Conservation (phyloP, 2,797 vertebrate species). For the Platyrinchus mystaceus region DNA sequence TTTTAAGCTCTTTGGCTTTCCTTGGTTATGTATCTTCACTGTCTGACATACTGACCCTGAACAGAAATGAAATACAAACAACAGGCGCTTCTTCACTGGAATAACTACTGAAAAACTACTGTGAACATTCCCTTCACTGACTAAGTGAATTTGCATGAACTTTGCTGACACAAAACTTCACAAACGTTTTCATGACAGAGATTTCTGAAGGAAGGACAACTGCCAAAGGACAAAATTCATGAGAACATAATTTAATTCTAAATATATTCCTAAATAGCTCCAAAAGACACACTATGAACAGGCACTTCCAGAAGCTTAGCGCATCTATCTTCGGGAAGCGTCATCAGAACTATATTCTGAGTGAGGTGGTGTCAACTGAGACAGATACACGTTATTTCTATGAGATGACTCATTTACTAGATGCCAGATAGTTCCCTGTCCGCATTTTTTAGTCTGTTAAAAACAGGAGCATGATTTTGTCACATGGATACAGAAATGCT, state of each 20-base stretch:
- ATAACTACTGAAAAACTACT: not conserved
- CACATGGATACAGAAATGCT: not conserved
- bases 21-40: not conserved
- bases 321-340: not conserved
- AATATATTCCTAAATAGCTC: not conserved
- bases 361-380: not conserved
- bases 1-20: not conserved
- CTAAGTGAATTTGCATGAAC: not conserved
- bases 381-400: not conserved
- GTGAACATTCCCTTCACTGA: not conserved
- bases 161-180: not conserved
- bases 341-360: constrained; percentile 10
- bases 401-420: constrained; percentile 23
- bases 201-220: not conserved
- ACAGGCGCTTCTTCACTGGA: not conserved
- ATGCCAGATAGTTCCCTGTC: not conserved
- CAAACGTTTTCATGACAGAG: not conserved
- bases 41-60: not conserved
- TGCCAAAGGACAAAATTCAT: not conserved
- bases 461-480: not conserved
- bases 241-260: not conserved
- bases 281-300: not conserved
- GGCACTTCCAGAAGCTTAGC: not conserved
- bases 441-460: not conserved
- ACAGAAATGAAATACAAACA: not conserved